A percentile compares a stretch with the other conserved stretches of the same genome.
phyloP scores from a whole-genome alignment of 2,888 invertebrate species.

The Cheilosia grossa region DNA sequence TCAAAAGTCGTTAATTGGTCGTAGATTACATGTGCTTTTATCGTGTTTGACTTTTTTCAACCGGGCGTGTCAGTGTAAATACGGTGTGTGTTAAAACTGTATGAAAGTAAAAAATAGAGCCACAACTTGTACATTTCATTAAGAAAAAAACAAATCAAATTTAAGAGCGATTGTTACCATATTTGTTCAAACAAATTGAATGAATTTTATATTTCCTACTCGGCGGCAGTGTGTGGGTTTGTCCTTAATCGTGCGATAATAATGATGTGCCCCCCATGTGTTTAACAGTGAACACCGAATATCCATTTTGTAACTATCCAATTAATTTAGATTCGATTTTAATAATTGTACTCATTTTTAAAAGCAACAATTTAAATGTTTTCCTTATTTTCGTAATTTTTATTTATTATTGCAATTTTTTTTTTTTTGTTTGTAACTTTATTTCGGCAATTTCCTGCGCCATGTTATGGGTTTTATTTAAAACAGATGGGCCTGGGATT shows the following conservation, averaged over 20 bases:
- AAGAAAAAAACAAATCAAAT: neutral
- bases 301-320: slow-evolving; percentile 44
- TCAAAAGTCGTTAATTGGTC: slow-evolving; percentile 54
- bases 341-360: slow-evolving; percentile 22
- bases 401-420: neutral
- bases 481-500: slow-evolving; percentile 8
- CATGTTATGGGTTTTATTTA: slow-evolving; percentile 20
- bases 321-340: slow-evolving; percentile 61
- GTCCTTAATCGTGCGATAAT: slow-evolving; percentile 22
- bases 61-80: neutral
- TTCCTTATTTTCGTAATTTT: neutral
- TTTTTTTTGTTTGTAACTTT: slow-evolving; percentile 4
- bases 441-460: slow-evolving; percentile 38
- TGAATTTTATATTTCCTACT: slow-evolving; percentile 7
- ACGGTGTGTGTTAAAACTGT: neutral
- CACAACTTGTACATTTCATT: slow-evolving; percentile 1
- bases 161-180: slow-evolving; percentile 24
- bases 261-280: slow-evolving; percentile 28
- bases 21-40: slow-evolving; percentile 48
- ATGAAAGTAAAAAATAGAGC: neutral
- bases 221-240: neutral
- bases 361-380: slow-evolving; percentile 14
- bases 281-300: slow-evolving; percentile 11
- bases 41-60: slow-evolving; percentile 15
- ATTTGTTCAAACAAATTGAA: neutral